Conservation (phyloP, 2,797 vertebrate species). For the Knipowitschia caucasica region DNA sequence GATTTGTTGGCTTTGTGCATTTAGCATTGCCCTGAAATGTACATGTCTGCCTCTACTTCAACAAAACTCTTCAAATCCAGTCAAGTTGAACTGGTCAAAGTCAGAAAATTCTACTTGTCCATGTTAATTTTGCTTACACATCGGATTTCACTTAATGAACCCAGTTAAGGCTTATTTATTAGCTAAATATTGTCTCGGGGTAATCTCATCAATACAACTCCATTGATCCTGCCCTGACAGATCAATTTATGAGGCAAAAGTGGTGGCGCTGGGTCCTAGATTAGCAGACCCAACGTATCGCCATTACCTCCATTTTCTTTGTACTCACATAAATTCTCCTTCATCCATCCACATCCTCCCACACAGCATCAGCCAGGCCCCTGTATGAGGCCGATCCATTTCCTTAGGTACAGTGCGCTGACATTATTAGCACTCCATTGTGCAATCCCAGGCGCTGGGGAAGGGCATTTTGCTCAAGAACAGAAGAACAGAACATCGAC, state of each 20-base stretch:
- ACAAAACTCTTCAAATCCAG: too few relatives aligned
- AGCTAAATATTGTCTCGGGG: constrained; percentile 1
- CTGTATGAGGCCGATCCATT: constrained; percentile 47
- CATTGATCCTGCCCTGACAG: constrained; percentile 32
- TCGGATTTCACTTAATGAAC: constrained; percentile 6
- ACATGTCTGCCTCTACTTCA: too few relatives aligned
- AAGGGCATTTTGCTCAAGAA: constrained; percentile 38
- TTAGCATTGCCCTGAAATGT: too few relatives aligned
- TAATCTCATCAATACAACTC: constrained; percentile 7
- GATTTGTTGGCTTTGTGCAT: too few relatives aligned
- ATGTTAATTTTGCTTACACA: constrained; percentile 4
- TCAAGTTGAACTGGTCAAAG: too few relatives aligned
- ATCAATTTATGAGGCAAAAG: constrained; percentile 24
- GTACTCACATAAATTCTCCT: constrained; percentile 26
- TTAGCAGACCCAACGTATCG: constrained; percentile 14
- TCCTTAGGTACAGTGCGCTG: constrained; percentile 50
- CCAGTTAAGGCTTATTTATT: constrained; percentile 1
- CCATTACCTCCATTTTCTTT: constrained; percentile 25
- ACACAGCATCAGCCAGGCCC: constrained; percentile 19
- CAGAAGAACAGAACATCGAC: constrained; percentile 14
- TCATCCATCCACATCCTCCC: constrained; percentile 12
- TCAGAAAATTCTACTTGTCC: neutral
- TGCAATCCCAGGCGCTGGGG: constrained; percentile 46
- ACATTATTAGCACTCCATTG: constrained; percentile 59
- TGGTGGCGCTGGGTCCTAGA: neutral